Evolutionary conservation across 2,888 invertebrate genomes (phyloP), one percentile per base, ranked within the genome.

Genomic region (Suillia variegata): DNA sequence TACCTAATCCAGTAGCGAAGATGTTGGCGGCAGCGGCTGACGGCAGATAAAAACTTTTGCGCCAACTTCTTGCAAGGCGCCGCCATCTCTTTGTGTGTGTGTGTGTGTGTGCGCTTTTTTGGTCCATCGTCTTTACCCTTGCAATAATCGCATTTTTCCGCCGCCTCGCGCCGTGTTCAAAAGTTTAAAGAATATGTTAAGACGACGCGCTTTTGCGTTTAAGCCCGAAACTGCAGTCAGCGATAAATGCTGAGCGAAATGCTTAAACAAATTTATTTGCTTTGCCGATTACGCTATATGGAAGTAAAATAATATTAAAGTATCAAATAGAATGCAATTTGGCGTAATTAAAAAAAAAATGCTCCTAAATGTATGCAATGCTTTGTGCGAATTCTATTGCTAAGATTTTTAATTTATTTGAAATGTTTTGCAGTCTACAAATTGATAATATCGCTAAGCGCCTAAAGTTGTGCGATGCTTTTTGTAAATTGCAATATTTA

Each of bases 241-340:
- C 62, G 64, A 64, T 64, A 64, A 64, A 64, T 61, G 62, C 64
- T 54, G 57, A 50, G 24, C n/a, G n/a, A 31, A 22, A 50, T 56
- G 50, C 50, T 38, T n/a, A n/a, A 56, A 56, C 50, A 56, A 49
- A 56, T 56, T 49, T 50, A 21, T 21, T 59, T 59, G 62, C 61
- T 64, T 62, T 62, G 64, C 58, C 64, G 64, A 64, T 64, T 61
- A 64, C 62, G 60, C 42, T 53, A 34, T 33, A 33, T 48, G 38
- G 38, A n/a, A 38, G n/a, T n/a, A n/a, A n/a, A n/a, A n/a, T n/a
- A n/a, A n/a, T n/a, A n/a, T n/a, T 6, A 45, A 45, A 18, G 45
- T 5, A 20, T 17, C 5, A 5, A 20, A 55, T 31, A 48, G 50
- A 55, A 55, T 59, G 55, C 51, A 54, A 38, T 59, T 59, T 54